Percentiles rank a stretch among this genome's conserved stretches.
phyloP scores from a whole-genome alignment of 2,888 invertebrate genomes.

The Drosophila basisetae region DNA sequence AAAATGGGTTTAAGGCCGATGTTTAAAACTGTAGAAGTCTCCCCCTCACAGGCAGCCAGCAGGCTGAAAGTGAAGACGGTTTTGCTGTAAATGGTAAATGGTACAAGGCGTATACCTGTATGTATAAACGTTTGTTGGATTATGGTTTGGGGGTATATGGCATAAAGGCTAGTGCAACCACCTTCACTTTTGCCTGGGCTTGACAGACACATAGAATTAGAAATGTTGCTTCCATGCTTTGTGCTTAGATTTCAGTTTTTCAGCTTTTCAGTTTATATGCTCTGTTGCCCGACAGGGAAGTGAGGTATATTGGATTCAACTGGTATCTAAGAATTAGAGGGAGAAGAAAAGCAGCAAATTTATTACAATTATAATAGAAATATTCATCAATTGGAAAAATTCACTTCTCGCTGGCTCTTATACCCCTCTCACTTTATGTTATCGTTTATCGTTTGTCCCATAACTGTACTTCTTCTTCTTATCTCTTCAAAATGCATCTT shows the following conservation, averaged over 20 bases:
- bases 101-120: not conserved
- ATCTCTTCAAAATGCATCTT: not conserved
- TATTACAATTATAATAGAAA: not conserved
- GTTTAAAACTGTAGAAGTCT: conserved; percentile 2
- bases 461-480: not conserved
- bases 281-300: not conserved
- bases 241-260: conserved; percentile 6
- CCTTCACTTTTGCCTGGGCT: conserved; percentile 40
- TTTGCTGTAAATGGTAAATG: conserved; percentile 16
- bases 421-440: not conserved
- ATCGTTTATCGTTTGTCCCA: not conserved
- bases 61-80: conserved; percentile 64
- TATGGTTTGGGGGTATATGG: not conserved
- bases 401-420: not conserved
- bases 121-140: not conserved
- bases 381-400: not conserved
- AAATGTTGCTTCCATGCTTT: conserved; percentile 7
- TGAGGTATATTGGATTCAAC: not conserved
- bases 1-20: conserved; percentile 29
- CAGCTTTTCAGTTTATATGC: not conserved
- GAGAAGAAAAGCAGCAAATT: not conserved
- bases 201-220: conserved; percentile 17
- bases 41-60: conserved; percentile 16
- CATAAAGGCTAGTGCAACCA: conserved; percentile 15
- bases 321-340: not conserved